Evolutionary conservation across 2,797 vertebrate species (phyloP), one percentile per base, ranked within the genome.

Genomic region (Pseudotriccus pelzelni): DNA sequence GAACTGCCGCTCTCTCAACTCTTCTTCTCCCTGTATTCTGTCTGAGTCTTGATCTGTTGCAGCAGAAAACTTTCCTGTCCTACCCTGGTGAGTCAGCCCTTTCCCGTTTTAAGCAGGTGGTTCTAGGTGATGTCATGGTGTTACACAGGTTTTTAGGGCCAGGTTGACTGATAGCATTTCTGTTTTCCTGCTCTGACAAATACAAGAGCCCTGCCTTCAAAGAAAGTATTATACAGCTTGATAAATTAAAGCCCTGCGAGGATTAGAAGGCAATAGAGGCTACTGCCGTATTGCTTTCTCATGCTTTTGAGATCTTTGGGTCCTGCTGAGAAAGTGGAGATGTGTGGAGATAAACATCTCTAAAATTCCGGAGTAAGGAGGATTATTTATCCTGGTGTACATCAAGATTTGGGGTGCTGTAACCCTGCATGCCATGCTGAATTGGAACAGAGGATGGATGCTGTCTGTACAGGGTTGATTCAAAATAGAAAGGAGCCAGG

Each of bases 121-220:
- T 92, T 72, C 37, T 41, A 6, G 82, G 37, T 95, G 94, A 93
- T 75, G 80, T 95, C 92, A 93, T 76, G 66, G 63, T 81, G 73
- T 87, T 75, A 13, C 12, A 84, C 69, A 62, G 63, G 80, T 72
- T 96, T 90, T 24, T 52, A 64, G 87, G 79, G 89, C 91, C 80
- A 70, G 67, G 14, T 10, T 27, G 44, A 23, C 59, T 39, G 83
- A 94, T 94, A 88, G 46, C 52, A 91, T 93, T 91, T 91, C 52
- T 58, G 56, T 82, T 84, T 84, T 87, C 78, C 93, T 93, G 91
- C 79, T 95, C 73, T 83, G 79, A 68, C 95, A 94, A 82, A 95
- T 56, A 43, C 25, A 62, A n/a, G 77, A 62, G 59, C 75, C 70
- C 44, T 93, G 27, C 52, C 95, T 95, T 89, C 86, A 93, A 84